These are phyloP conservation scores for Salvator merianae DNA, from an alignment of 2,113 vertebrate genomes.

Conservation along the genomic window DNA sequence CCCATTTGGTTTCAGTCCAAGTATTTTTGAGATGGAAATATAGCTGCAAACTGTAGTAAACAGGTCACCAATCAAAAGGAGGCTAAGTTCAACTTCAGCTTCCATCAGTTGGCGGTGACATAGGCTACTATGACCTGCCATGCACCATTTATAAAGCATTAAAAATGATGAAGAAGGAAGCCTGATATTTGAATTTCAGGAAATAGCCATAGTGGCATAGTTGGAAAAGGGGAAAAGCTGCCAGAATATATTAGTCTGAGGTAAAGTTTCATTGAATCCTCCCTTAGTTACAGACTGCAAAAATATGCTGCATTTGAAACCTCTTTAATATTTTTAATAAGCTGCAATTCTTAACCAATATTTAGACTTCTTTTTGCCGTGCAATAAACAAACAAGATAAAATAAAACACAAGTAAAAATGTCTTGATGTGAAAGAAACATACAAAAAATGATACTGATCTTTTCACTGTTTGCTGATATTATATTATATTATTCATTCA, in stretches of 20 bases:
- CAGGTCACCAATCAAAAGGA: not conserved
- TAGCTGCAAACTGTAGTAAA: not conserved
- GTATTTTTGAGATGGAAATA: slow-evolving; percentile 11
- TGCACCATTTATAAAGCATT: slow-evolving; percentile 18
- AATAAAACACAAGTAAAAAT: slow-evolving; percentile 21
- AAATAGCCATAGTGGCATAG: slow-evolving; percentile 39
- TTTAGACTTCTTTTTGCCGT: slow-evolving; percentile 5
- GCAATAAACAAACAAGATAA: slow-evolving; percentile 25
- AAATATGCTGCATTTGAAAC: slow-evolving; percentile 8
- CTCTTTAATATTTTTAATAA: slow-evolving; percentile 41
- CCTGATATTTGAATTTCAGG: slow-evolving; percentile 41
- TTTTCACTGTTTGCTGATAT: slow-evolving; percentile 12
- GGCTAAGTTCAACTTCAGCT: slow-evolving; percentile 14
- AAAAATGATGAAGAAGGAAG: slow-evolving; percentile 30
- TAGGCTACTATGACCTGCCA: slow-evolving; percentile 22
- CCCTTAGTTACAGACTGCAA: slow-evolving; percentile 41
- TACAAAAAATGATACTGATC: slow-evolving; percentile 22
- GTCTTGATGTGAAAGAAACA: slow-evolving; percentile 14
- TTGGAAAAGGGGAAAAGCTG: slow-evolving; percentile 43
- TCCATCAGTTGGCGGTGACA: slow-evolving; percentile 16
- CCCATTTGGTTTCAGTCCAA: not conserved
- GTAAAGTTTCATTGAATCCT: slow-evolving; percentile 60
- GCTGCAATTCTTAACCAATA: slow-evolving; percentile 52
- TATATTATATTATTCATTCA: too few relatives aligned
- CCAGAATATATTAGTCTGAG: slow-evolving; percentile 61